Evolutionary conservation across 2,113 vertebrate species (phyloP).

Genomic region (Apaloderma vittatum): DNA sequence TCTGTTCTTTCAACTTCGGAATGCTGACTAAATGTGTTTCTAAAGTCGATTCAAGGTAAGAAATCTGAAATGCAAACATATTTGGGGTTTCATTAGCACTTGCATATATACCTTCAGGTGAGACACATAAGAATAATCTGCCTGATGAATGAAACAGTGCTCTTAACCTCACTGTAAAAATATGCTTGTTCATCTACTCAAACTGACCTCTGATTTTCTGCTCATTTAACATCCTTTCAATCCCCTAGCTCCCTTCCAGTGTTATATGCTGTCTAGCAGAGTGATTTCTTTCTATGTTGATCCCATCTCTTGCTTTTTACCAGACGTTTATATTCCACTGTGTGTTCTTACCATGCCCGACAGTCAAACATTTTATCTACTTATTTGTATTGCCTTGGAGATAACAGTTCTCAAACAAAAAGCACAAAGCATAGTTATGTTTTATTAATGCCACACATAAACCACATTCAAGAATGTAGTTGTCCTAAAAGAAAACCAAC

Average conservation of each 20-base stretch:
- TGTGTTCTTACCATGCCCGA: background rate
- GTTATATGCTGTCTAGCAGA: background rate
- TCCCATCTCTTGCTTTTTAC: background rate
- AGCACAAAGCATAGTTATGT: background rate
- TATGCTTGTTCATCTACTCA: background rate
- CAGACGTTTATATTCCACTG: background rate
- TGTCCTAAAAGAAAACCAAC: background rate
- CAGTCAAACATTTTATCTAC: background rate
- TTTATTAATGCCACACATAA: background rate
- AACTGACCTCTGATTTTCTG: background rate
- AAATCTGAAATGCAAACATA: constrained; percentile 79
- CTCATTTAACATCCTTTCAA: background rate
- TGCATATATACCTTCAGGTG: background rate
- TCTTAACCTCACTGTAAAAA: background rate
- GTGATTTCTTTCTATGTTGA: background rate
- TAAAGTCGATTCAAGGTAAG: constrained; percentile 75
- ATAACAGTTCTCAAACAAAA: background rate
- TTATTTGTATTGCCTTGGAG: background rate
- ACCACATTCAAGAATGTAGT: background rate
- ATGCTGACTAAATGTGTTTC: constrained; percentile 75
- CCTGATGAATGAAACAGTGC: background rate
- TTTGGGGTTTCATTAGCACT: background rate
- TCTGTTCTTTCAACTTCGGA: constrained; percentile 84
- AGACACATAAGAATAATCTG: background rate
- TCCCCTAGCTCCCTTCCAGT: background rate